Percentiles rank a stretch among this genome's conserved stretches.
These are phyloP conservation scores for Nemotelus nigrinus DNA, from an alignment of 2,888 invertebrate species.

Conservation along the genomic window DNA sequence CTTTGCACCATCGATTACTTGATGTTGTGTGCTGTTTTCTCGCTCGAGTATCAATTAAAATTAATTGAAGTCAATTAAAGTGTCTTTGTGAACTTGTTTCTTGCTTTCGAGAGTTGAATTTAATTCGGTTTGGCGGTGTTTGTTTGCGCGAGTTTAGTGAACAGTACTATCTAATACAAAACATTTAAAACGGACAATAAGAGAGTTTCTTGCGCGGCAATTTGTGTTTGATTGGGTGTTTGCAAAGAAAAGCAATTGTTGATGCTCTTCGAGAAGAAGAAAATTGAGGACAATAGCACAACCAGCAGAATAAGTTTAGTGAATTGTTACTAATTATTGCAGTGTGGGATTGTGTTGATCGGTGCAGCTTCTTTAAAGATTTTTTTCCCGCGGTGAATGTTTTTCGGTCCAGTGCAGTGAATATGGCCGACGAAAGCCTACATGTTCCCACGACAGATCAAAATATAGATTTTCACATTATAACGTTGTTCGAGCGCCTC, in stretches of 20 bases:
- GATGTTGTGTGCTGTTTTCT: conserved; percentile 4
- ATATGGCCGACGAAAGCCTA: conserved; percentile 75
- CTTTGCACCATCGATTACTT: neutral
- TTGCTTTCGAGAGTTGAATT: conserved; percentile 3
- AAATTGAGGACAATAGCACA: neutral
- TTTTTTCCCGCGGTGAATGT: neutral
- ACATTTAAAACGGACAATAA: neutral
- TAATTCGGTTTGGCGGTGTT: neutral
- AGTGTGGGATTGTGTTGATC: neutral
- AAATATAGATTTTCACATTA: conserved; percentile 76
- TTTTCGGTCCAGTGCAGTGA: neutral
- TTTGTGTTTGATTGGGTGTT: neutral
- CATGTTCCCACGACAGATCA: conserved; percentile 69
- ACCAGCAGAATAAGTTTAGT: neutral
- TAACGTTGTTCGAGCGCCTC: conserved; percentile 80
- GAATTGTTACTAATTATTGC: neutral
- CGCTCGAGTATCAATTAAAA: conserved; percentile 36
- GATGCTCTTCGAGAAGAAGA: neutral
- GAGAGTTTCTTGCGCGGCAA: neutral
- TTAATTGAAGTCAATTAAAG: conserved; percentile 40
- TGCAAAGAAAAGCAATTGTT: neutral
- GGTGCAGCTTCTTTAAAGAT: neutral
- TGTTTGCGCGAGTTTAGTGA: neutral
- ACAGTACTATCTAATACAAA: neutral
- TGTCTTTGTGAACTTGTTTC: conserved; percentile 28